These are phyloP conservation scores for Lissocephala sabroskyi DNA, from an alignment of 2,888 invertebrate species.

Conservation along the genomic window DNA sequence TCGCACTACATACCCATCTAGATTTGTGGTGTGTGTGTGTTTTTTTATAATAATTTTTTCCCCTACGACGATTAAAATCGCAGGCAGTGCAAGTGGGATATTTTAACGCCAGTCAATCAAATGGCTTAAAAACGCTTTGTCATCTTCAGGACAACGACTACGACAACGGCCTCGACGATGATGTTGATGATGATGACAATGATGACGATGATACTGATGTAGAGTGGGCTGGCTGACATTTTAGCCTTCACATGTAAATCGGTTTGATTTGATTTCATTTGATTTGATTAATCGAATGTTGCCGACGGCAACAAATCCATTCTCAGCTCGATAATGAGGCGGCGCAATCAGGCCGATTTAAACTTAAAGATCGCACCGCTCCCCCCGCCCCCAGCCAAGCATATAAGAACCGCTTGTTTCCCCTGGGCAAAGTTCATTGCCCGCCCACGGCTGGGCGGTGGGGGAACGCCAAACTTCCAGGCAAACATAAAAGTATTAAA, in stretches of 20 bases:
- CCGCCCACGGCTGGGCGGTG: too few species aligned
- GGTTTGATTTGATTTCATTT: constrained; percentile 63
- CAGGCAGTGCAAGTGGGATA: constrained; percentile 46
- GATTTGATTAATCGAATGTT: constrained; percentile 58
- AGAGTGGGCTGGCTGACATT: too few species aligned
- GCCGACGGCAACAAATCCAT: constrained; percentile 14
- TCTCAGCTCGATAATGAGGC: constrained; percentile 22
- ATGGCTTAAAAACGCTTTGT: constrained; percentile 66
- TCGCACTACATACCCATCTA: background rate
- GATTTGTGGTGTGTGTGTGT: constrained; percentile 16
- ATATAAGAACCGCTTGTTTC: too few species aligned
- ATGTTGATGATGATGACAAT: too few species aligned
- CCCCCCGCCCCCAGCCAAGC: too few species aligned
- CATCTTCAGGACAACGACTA: too few species aligned
- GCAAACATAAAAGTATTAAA: constrained; percentile 22
- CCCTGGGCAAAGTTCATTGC: too few species aligned
- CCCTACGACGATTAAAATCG: background rate
- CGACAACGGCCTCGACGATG: too few species aligned
- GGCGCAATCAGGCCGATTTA: constrained; percentile 53
- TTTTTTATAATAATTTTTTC: constrained; percentile 14
- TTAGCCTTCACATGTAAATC: constrained; percentile 57
- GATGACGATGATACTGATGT: too few species aligned
- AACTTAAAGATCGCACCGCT: too few species aligned
- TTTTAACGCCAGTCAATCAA: constrained; percentile 68
- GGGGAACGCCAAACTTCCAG: too few species aligned